Evolutionary conservation across 2,113 vertebrate species (phyloP), one percentile per base, ranked within the genome.

Genomic region (Sapayoa aenigma): DNA sequence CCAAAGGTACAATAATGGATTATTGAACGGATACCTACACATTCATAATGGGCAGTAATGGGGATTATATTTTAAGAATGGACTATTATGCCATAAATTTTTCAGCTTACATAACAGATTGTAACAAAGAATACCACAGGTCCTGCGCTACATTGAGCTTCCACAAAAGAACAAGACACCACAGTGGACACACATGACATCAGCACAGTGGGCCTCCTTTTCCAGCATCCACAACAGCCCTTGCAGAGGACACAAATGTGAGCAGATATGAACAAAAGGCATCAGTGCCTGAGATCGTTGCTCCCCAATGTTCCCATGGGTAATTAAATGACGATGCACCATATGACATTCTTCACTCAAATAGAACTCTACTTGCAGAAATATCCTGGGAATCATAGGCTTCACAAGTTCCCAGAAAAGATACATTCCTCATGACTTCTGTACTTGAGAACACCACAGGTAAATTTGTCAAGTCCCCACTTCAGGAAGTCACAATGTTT

Each of bases 1-100:
- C 66, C 52, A 42, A 85, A 68, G 39, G 47, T 49, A 39, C 82
- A 89, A 85, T 81, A 93, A 84, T 17, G 50, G 82, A 49, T 67
- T 77, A 67, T 25, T 77, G 63, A 93, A 65, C 6, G 69, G 60
- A 90, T 65, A 96, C 95, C 87, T 83, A 73, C 15, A 87, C 37
- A 77, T 74, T 87, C 79, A 75, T 75, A 95, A 77, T 41, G 27
- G 82, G 53, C 35, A 79, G 25, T 76, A 89, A 90, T 79, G 52
- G 52, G 50, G 63, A 87, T 94, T 91, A 78, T 39, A 55, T 49
- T 67, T 47, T 74, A 46, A 59, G 53, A 93, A 85, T 53, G 67
- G 46, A 78, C 39, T 80, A 37, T 88, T 94, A 91, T 72, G 63
- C 49, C n/a, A 47, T 47, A 47, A 62, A 53, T 59, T 88, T 69